Percentiles rank a stretch among this genome's conserved stretches.
These are phyloP conservation scores for Myiopsitta monachus DNA, from an alignment of 2,113 vertebrate genomes.

Conservation along the genomic window DNA sequence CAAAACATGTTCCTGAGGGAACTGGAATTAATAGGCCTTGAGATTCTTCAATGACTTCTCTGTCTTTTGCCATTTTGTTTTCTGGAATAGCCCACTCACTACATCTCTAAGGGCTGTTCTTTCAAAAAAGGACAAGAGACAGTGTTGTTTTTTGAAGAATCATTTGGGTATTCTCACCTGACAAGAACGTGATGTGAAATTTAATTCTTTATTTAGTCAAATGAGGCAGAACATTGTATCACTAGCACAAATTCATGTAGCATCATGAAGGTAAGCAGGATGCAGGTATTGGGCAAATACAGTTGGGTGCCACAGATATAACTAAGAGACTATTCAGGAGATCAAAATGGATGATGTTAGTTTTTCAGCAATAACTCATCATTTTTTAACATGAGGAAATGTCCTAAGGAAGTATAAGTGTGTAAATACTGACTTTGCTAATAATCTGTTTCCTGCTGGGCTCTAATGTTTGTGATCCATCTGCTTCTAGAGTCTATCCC, in stretches of 20 bases:
- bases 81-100: not conserved
- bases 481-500: conserved; percentile 15
- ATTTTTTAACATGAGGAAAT: not conserved
- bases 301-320: not conserved
- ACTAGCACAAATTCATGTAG: not conserved
- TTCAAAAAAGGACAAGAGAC: not conserved
- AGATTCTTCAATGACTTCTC: not conserved
- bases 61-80: not conserved
- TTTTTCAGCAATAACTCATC: not conserved
- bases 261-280: not conserved
- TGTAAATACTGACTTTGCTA: not conserved
- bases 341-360: not conserved
- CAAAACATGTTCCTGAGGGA: not conserved
- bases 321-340: not conserved
- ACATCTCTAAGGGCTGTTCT: not conserved
- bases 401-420: not conserved
- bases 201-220: not conserved
- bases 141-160: not conserved
- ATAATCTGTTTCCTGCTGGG: not conserved
- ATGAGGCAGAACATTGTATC: not conserved
- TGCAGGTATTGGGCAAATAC: not conserved
- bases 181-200: not conserved
- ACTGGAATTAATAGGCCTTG: not conserved
- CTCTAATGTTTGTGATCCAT: not conserved
- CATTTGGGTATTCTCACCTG: not conserved